These are phyloP conservation scores for Corythoichthys haematopterus DNA, from an alignment of 2,113 vertebrate genomes.

Conservation along the genomic window DNA sequence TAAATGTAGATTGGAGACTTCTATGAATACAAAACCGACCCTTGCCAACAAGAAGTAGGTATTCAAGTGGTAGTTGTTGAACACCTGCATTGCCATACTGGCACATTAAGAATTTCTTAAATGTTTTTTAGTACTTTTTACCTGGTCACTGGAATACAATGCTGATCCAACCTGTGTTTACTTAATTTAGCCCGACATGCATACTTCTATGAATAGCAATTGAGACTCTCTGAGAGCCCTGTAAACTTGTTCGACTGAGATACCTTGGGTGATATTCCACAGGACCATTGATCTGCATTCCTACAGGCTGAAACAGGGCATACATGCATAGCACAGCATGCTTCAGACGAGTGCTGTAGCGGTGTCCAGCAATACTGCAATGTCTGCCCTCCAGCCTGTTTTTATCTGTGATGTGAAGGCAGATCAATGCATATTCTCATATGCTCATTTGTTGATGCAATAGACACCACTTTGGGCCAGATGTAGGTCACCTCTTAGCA, in stretches of 20 bases:
- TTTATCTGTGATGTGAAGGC: slow-evolving; percentile 46
- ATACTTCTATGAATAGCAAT: slow-evolving; percentile 45
- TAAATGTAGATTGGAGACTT: slow-evolving; percentile 9
- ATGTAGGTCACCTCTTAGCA: slow-evolving; percentile 58
- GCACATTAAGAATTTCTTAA: slow-evolving; percentile 2
- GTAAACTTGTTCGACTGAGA: slow-evolving; percentile 35
- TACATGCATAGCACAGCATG: slow-evolving; percentile 34
- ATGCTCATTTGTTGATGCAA: slow-evolving; percentile 37
- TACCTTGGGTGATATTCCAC: slow-evolving; percentile 56
- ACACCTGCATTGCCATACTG: neutral
- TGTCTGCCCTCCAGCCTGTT: slow-evolving; percentile 19
- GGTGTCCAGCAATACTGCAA: slow-evolving; percentile 23
- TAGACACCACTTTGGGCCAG: slow-evolving; percentile 50
- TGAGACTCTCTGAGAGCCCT: slow-evolving; percentile 42
- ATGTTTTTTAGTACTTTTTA: slow-evolving; percentile 7
- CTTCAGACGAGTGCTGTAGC: slow-evolving; percentile 25
- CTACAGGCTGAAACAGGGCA: slow-evolving; percentile 32
- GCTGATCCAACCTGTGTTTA: slow-evolving; percentile 19
- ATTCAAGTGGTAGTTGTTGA: slow-evolving; percentile 28
- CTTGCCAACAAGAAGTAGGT: slow-evolving; percentile 23
- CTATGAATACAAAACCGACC: slow-evolving; percentile 25
- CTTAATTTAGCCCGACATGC: slow-evolving; percentile 32
- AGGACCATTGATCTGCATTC: slow-evolving; percentile 41
- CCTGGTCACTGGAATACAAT: slow-evolving; percentile 17
- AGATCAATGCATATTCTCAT: slow-evolving; percentile 25